Percentiles rank a stretch among this genome's conserved stretches.
phyloP scores from a whole-genome alignment of 2,797 vertebrate genomes.

The Ciconia nigra region DNA sequence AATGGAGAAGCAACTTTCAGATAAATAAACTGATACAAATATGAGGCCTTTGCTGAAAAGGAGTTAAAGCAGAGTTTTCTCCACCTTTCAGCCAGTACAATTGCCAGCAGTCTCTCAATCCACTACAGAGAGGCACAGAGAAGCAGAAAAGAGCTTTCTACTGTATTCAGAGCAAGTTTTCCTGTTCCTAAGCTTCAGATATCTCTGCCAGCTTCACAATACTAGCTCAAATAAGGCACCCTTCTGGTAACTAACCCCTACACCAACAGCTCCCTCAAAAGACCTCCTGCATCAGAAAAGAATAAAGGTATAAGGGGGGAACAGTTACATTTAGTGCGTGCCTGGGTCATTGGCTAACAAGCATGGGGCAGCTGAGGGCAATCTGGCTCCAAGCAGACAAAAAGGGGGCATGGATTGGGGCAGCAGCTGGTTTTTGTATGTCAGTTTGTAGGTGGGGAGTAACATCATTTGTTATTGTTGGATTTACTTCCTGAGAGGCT shows the following conservation, averaged over 20 bases:
- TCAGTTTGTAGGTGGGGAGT: neutral
- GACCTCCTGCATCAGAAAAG: no score
- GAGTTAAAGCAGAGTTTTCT: neutral
- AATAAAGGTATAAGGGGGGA: fast-evolving
- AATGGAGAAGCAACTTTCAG: neutral
- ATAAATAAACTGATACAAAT: neutral
- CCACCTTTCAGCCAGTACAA: no score
- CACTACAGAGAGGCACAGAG: no score
- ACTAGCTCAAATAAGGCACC: neutral
- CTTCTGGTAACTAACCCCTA: neutral
- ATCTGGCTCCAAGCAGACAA: neutral
- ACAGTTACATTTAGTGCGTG: neutral
- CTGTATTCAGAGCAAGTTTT: neutral
- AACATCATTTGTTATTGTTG: no score
- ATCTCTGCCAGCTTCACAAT: neutral
- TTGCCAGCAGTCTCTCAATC: fast-evolving
- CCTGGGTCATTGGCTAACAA: neutral
- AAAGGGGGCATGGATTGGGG: fast-evolving
- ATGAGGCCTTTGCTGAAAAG: neutral
- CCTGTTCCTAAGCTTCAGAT: neutral
- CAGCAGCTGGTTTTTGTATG: fast-evolving
- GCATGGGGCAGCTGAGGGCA: neutral
- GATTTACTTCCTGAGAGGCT: neutral
- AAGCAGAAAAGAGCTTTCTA: neutral
- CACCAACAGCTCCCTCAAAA: neutral